These are phyloP conservation scores for Melanotaenia pygmaea DNA, from an alignment of 2,797 vertebrate genomes.

Conservation along the genomic window DNA sequence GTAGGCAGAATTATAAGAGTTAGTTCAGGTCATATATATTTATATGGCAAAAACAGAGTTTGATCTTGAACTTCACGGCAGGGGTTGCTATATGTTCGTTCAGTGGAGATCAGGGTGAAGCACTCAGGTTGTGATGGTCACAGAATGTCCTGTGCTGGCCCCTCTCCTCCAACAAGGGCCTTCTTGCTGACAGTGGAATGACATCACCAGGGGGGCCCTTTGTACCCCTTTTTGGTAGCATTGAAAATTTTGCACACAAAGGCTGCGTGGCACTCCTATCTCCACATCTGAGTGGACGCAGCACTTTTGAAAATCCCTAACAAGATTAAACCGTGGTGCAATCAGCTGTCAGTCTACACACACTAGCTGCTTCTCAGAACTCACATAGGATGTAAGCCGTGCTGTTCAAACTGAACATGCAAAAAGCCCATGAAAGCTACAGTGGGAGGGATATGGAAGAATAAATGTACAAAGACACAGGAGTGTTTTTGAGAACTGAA, in stretches of 20 bases:
- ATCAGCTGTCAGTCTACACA: conserved; percentile 80
- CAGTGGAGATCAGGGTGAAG: conserved; percentile 36
- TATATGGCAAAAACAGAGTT: conserved; percentile 26
- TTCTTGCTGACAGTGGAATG: conserved; percentile 79
- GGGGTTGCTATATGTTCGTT: conserved; percentile 11
- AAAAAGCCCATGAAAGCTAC: conserved; percentile 38
- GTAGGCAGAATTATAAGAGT: conserved; percentile 32
- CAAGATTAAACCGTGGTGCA: conserved; percentile 83
- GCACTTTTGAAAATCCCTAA: conserved; percentile 87
- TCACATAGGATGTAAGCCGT: conserved; percentile 65
- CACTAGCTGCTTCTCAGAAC: conserved; percentile 73
- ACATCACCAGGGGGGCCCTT: conserved; percentile 80
- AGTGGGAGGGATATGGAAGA: conserved; percentile 8
- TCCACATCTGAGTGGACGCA: conserved; percentile 85
- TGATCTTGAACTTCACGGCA: conserved; percentile 46
- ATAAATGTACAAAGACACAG: conserved; percentile 11
- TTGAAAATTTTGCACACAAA: conserved; percentile 84
- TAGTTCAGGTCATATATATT: conserved; percentile 41
- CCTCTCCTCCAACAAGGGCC: conserved; percentile 50
- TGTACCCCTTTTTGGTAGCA: conserved; percentile 71
- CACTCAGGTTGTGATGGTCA: conserved; percentile 43
- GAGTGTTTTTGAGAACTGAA: neutral
- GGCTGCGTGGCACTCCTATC: conserved; percentile 77
- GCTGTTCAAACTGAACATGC: conserved; percentile 63
- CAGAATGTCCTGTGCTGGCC: conserved; percentile 64